Conservation (phyloP, 2,797 vertebrate species). For the Peromyscus melanophrys region DNA sequence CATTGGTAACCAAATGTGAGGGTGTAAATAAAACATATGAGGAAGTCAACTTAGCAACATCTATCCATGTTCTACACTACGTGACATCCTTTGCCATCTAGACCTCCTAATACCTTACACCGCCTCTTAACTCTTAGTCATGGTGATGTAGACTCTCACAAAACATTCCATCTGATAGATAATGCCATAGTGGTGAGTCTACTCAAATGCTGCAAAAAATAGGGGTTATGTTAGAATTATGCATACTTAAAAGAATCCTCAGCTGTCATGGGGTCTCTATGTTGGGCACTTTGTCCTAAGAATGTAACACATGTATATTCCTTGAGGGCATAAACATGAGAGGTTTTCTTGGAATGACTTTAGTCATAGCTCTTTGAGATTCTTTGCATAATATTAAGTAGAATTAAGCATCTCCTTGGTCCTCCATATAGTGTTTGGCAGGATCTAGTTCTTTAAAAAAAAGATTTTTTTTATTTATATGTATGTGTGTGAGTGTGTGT, state of each 20-base stretch:
- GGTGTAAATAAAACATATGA: not conserved
- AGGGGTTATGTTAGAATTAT: not conserved
- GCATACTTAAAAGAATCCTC: not conserved
- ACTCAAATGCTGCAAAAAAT: not conserved
- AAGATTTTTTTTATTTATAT: not conserved
- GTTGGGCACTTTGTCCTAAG: not conserved
- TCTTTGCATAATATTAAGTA: conserved; percentile 28
- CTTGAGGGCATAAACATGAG: not conserved
- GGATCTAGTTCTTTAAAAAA: not conserved
- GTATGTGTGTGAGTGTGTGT: not conserved
- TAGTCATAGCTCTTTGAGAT: not conserved
- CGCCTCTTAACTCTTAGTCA: not conserved
- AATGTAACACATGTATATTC: conserved; percentile 2
- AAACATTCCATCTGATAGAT: not conserved
- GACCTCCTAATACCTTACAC: not conserved
- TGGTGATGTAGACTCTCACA: not conserved
- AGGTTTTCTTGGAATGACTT: conserved; percentile 17
- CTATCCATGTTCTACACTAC: not conserved
- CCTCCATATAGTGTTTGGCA: not conserved
- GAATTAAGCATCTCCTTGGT: not conserved
- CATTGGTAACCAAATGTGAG: not conserved
- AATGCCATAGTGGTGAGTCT: not conserved
- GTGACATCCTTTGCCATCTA: not conserved
- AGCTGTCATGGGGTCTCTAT: not conserved
- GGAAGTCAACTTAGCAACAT: not conserved